phyloP scores from a whole-genome alignment of 2,797 vertebrate genomes.

The Cirrhinus molitorella region DNA sequence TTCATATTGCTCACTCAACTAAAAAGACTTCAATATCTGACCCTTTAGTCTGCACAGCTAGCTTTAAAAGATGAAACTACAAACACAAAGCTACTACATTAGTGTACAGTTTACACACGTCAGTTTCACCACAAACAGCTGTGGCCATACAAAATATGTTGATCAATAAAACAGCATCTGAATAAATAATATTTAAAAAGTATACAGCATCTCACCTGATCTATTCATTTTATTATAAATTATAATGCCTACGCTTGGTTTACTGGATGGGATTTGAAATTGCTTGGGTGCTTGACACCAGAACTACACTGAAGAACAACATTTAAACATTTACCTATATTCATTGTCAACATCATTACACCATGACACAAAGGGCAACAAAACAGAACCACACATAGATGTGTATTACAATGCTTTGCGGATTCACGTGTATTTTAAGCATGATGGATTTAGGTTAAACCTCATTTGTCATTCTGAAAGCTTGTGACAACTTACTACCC shows the following conservation, averaged over 20 bases:
- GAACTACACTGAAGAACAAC: constrained; percentile 43
- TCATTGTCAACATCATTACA: constrained; percentile 43
- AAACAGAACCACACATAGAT: constrained; percentile 23
- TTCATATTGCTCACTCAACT: constrained; percentile 52
- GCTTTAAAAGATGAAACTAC: constrained; percentile 30
- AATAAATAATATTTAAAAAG: constrained; percentile 29
- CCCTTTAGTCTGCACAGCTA: constrained; percentile 34
- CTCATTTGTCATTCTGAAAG: background rate
- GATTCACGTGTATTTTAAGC: constrained; percentile 9
- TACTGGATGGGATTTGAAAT: constrained; percentile 36
- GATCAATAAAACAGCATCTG: constrained; percentile 42
- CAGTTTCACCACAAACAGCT: constrained; percentile 21
- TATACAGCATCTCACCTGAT: constrained; percentile 23
- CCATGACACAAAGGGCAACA: constrained; percentile 47
- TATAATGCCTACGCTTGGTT: constrained; percentile 9
- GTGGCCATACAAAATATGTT: constrained; percentile 20
- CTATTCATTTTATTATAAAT: constrained; percentile 4
- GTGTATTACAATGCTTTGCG: constrained; percentile 27
- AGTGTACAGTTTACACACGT: constrained; percentile 32
- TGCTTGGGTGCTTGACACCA: constrained; percentile 15
- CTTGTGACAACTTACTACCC: background rate
- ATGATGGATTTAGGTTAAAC: constrained; percentile 17
- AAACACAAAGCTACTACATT: constrained; percentile 22
- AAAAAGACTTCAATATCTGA: constrained; percentile 74
- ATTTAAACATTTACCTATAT: constrained; percentile 49